These are phyloP conservation scores for Macrotus californicus DNA, from an alignment of 2,113 vertebrate species.

Conservation along the genomic window DNA sequence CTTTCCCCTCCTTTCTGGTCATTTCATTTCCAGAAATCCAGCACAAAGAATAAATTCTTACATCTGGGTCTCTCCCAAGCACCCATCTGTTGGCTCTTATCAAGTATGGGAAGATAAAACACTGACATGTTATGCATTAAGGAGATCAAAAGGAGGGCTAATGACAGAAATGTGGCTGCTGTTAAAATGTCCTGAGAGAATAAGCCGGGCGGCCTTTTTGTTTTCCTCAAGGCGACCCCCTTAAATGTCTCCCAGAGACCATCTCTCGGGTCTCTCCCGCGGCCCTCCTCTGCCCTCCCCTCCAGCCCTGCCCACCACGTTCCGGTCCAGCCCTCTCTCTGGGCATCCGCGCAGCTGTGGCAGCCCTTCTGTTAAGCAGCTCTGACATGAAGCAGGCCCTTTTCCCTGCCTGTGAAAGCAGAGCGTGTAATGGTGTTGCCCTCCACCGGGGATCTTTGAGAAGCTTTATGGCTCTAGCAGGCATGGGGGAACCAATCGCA, in stretches of 20 bases:
- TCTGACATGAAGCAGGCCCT: constrained; percentile 65
- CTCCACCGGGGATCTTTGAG: constrained; percentile 81
- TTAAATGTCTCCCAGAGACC: constrained; percentile 15
- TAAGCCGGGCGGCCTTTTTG: neutral
- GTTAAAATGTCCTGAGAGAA: neutral
- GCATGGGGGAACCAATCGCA: constrained; percentile 83
- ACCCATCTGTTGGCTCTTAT: constrained; percentile 37
- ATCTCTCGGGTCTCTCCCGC: fast-evolving
- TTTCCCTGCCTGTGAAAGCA: constrained; percentile 71
- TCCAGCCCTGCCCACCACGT: neutral
- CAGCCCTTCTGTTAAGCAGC: neutral
- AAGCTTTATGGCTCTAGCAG: constrained; percentile 82
- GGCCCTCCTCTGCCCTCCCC: neutral
- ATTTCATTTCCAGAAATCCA: neutral
- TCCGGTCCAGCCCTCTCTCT: neutral
- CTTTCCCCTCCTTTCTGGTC: neutral
- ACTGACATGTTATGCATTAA: constrained; percentile 33
- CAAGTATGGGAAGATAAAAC: constrained; percentile 18
- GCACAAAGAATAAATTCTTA: neutral
- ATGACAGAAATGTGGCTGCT: constrained; percentile 48
- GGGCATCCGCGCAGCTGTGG: neutral
- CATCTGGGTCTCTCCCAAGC: neutral
- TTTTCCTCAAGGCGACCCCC: neutral
- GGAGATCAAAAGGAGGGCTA: constrained; percentile 48
- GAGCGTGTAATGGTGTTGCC: constrained; percentile 81